Evolutionary conservation across 2,113 vertebrate genomes (phyloP).

Genomic region (Brachirus orientalis): DNA sequence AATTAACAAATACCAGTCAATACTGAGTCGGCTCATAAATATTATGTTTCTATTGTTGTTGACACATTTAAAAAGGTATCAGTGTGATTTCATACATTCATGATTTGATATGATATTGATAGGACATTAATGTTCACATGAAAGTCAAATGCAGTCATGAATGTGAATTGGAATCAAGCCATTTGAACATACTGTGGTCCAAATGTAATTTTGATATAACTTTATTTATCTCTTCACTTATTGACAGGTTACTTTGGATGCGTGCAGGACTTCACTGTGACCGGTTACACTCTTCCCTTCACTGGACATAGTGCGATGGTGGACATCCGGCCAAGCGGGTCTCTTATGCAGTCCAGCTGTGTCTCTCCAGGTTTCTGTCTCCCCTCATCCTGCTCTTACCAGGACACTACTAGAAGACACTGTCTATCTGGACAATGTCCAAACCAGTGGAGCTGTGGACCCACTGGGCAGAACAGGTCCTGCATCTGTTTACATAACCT

Average conservation of each 20-base stretch:
- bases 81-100: too few relatives aligned
- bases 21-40: too few relatives aligned
- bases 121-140: too few relatives aligned
- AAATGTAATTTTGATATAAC: too few relatives aligned
- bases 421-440: conserved; percentile 67
- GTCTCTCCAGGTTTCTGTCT: conserved; percentile 61
- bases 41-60: too few relatives aligned
- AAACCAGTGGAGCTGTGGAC: conserved; percentile 35
- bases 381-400: conserved; percentile 53
- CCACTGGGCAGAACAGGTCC: conserved; percentile 37
- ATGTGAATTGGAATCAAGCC: too few relatives aligned
- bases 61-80: too few relatives aligned
- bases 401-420: conserved; percentile 6
- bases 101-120: too few relatives aligned
- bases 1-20: too few relatives aligned
- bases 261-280: conserved; percentile 76
- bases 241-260: conserved; percentile 78
- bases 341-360: conserved; percentile 68
- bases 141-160: too few relatives aligned
- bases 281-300: conserved; percentile 64
- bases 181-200: too few relatives aligned
- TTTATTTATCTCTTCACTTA: too few relatives aligned
- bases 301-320: conserved; percentile 65
- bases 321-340: conserved; percentile 62
- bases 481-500: conserved; percentile 74